phyloP scores from a whole-genome alignment of 2,113 vertebrate genomes.

The Cavia porcellus region DNA sequence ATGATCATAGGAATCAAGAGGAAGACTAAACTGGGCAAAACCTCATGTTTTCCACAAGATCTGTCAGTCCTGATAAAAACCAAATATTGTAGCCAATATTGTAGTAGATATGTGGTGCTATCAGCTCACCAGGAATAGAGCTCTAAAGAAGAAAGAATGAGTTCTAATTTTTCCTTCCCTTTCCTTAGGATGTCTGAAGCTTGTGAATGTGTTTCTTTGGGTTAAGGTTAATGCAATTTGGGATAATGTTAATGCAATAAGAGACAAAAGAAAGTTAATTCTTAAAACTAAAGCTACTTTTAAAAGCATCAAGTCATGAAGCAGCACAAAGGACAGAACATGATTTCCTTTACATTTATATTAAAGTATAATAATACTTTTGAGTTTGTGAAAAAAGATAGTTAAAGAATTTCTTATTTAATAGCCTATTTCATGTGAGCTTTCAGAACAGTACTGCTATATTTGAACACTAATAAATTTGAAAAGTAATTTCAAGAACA shows the following conservation, averaged over 20 bases:
- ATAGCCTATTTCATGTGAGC: slow-evolving; percentile 35
- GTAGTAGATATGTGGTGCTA: background rate
- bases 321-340: slow-evolving; percentile 34
- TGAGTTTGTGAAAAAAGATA: background rate
- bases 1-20: background rate
- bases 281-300: slow-evolving; percentile 16
- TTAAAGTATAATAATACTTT: background rate
- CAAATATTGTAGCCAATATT: background rate
- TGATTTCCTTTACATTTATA: background rate
- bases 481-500: slow-evolving; percentile 68
- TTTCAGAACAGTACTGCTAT: slow-evolving; percentile 38
- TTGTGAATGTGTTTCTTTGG: slow-evolving; percentile 9
- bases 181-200: background rate
- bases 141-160: background rate
- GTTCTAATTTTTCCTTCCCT: background rate
- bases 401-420: slow-evolving; percentile 55
- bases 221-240: slow-evolving; percentile 1
- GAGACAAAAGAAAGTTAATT: background rate
- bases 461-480: slow-evolving; percentile 64
- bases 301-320: slow-evolving; percentile 40
- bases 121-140: background rate
- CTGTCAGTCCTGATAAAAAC: background rate
- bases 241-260: background rate
- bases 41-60: background rate
- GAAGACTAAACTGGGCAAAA: background rate